Conservation (phyloP, 2,797 vertebrate genomes). For the Mus caroli region DNA sequence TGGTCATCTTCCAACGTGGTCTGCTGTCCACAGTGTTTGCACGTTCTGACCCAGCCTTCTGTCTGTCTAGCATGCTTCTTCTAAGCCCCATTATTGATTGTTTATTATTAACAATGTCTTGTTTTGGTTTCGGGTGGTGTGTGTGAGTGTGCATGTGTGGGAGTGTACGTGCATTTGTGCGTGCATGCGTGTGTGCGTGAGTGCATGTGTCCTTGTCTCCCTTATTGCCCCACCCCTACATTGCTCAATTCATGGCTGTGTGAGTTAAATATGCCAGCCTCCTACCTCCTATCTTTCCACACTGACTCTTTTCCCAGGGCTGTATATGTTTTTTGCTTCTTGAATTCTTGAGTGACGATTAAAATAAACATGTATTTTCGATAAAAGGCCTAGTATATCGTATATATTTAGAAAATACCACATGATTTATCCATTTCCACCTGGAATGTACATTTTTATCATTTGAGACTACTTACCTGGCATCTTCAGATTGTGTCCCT, state of each 20-base stretch:
- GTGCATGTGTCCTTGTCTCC: neutral
- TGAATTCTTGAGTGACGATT: neutral
- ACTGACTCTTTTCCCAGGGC: neutral
- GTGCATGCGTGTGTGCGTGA: neutral
- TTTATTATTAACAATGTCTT: neutral
- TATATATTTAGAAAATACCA: neutral
- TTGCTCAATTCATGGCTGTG: neutral
- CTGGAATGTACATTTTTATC: neutral
- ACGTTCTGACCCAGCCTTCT: neutral
- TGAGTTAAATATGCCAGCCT: neutral
- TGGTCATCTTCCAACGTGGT: neutral
- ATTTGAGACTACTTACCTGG: neutral
- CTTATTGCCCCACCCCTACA: accelerated
- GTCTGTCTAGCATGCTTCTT: neutral
- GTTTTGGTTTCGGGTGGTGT: neutral
- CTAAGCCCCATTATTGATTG: neutral
- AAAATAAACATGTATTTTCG: neutral
- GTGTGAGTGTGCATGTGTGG: neutral
- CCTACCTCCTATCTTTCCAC: neutral
- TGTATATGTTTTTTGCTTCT: neutral
- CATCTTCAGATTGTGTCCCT: neutral
- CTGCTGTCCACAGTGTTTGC: neutral
- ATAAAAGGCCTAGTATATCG: neutral
- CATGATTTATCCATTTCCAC: neutral
- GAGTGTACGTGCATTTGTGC: too few species aligned